Conservation (phyloP, 2,888 invertebrate species). For the Resseliella maxima region DNA sequence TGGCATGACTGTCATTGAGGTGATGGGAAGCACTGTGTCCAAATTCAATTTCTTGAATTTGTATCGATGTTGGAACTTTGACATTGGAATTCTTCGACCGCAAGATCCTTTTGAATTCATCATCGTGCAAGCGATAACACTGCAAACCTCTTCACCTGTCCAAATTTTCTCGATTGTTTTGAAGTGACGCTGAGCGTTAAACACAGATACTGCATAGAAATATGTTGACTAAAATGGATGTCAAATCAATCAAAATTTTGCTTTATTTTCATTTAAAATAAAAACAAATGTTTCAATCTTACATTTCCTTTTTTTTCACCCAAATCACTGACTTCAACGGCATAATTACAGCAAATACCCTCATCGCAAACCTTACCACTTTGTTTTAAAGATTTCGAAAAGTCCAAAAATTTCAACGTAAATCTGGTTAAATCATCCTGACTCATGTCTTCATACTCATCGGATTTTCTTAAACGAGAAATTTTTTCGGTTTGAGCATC, state of each 20-base stretch:
- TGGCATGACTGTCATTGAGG: constrained; percentile 62
- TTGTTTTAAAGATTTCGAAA: not conserved
- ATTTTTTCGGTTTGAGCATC: not conserved
- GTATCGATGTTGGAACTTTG: not conserved
- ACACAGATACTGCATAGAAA: not conserved
- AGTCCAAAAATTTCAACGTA: not conserved
- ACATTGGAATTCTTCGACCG: not conserved
- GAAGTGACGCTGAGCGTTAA: not conserved
- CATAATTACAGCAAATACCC: not conserved
- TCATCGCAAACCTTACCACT: not conserved
- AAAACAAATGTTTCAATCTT: not conserved
- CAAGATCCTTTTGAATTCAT: not conserved
- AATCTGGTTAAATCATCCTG: not conserved
- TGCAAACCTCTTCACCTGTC: not conserved
- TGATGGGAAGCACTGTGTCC: not conserved
- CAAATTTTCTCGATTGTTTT: not conserved
- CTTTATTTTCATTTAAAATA: not conserved
- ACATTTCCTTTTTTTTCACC: not conserved
- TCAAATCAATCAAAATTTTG: not conserved
- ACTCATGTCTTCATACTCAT: not conserved
- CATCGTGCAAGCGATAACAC: not conserved
- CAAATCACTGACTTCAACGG: not conserved
- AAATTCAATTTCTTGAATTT: not conserved
- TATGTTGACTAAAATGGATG: constrained; percentile 1
- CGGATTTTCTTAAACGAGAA: not conserved